A percentile compares a stretch with the other conserved stretches of the same genome.
These are phyloP conservation scores for Phortica magna DNA, from an alignment of 2,888 invertebrate species.

Conservation along the genomic window DNA sequence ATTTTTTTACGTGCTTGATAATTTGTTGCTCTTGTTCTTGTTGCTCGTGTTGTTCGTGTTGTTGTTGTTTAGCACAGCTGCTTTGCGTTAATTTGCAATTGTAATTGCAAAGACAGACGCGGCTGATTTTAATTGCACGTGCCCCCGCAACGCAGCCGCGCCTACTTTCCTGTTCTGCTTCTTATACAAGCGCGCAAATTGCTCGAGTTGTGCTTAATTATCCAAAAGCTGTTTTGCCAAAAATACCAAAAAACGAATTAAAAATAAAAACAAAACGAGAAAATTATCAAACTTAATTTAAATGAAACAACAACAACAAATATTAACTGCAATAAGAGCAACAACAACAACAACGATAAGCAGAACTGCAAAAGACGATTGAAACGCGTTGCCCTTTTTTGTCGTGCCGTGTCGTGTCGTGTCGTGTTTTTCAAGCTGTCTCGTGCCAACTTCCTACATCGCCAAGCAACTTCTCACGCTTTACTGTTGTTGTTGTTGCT, in stretches of 20 bases:
- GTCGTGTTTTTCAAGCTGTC: too few relatives aligned
- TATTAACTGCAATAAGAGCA: not conserved
- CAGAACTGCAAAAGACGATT: too few relatives aligned
- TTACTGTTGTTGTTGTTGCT: too few relatives aligned
- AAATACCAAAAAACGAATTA: not conserved
- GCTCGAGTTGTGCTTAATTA: not conserved
- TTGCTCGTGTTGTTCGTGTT: not conserved
- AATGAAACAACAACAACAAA: not conserved
- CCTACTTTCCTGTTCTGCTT: not conserved
- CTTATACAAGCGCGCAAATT: not conserved
- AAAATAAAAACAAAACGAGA: not conserved
- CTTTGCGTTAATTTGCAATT: slow-evolving; percentile 15
- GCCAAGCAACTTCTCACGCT: too few relatives aligned
- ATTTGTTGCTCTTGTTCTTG: not conserved
- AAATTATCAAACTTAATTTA: not conserved
- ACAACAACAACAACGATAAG: slow-evolving; percentile 28
- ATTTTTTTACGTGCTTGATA: not conserved
- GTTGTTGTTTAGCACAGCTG: not conserved
- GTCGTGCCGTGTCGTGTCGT: too few relatives aligned
- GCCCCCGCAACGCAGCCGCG: not conserved
- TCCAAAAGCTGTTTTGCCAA: not conserved
- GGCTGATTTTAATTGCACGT: slow-evolving; percentile 4
- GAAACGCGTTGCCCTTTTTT: too few relatives aligned
- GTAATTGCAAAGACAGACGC: not conserved
- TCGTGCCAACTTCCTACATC: too few relatives aligned